phyloP scores from a whole-genome alignment of 1,140 invertebrate species.

The Trachymyrmex cornetzi region DNA sequence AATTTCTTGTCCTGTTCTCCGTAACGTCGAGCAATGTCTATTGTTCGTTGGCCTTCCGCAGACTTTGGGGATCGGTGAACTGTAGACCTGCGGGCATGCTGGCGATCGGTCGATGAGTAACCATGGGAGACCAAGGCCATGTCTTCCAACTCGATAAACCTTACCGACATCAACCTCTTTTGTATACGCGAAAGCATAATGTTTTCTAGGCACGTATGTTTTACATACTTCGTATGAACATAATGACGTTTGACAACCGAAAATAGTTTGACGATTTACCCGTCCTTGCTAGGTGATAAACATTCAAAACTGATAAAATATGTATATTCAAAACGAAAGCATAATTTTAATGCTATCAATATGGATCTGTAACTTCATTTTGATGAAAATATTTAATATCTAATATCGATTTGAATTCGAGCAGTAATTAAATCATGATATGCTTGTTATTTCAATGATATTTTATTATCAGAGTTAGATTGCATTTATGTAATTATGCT shows the following conservation, averaged over 20 bases:
- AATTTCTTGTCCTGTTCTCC: neutral
- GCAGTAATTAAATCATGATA: neutral
- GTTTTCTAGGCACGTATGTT: constrained; percentile 23
- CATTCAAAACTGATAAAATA: neutral
- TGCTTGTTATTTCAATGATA: neutral
- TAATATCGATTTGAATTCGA: neutral
- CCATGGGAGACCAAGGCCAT: constrained; percentile 83
- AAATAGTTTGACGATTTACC: neutral
- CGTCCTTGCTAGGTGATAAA: neutral
- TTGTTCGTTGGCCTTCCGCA: constrained; percentile 57
- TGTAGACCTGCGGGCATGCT: constrained; percentile 58
- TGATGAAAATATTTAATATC: constrained; percentile 14
- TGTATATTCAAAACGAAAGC: neutral
- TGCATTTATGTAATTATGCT: neutral
- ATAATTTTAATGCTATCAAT: neutral
- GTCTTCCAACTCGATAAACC: constrained; percentile 79
- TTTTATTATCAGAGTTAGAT: neutral
- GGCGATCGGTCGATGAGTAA: constrained; percentile 84
- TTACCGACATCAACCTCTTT: constrained; percentile 37
- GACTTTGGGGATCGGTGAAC: constrained; percentile 77
- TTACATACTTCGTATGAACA: constrained; percentile 2
- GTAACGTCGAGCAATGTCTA: neutral
- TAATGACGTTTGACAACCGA: neutral
- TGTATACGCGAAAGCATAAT: neutral
- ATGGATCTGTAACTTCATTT: neutral